phyloP scores from a whole-genome alignment of 2,113 vertebrate genomes.

The Chaetodon auriga region DNA sequence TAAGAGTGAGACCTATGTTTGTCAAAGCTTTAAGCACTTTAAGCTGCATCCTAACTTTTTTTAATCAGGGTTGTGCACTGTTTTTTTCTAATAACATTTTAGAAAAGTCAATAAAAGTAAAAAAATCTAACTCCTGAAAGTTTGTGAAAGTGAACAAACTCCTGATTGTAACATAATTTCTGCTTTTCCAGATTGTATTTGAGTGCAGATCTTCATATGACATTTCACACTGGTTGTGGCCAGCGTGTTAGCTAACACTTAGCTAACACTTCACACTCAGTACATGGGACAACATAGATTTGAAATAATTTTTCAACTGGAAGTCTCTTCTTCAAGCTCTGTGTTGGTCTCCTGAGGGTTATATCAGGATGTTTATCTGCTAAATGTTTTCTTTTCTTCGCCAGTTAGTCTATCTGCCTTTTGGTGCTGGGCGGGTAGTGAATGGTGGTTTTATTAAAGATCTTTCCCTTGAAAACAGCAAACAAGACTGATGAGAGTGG shows the following conservation, averaged over 20 bases:
- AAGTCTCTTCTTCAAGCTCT: not conserved
- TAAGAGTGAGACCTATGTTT: not conserved
- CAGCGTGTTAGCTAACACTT: no score
- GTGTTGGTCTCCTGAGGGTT: not conserved
- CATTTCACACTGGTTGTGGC: no score
- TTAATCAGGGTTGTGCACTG: no score
- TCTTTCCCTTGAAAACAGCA: not conserved
- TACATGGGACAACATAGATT: not conserved
- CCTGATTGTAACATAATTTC: not conserved
- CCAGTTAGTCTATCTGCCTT: not conserved
- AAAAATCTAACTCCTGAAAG: not conserved
- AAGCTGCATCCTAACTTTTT: no score
- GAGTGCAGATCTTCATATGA: not conserved
- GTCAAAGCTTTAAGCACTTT: constrained; percentile 5
- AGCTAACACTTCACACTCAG: no score
- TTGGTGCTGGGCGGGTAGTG: not conserved
- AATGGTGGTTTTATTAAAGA: not conserved
- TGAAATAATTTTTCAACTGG: not conserved
- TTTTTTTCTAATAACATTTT: not conserved
- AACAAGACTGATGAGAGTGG: not conserved
- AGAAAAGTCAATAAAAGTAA: not conserved
- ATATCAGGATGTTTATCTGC: not conserved
- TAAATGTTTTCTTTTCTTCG: not conserved
- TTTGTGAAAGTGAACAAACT: no score
- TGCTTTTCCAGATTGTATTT: not conserved